Conservation (phyloP, 2,113 vertebrate species). For the Himantopus leucocephalus region DNA sequence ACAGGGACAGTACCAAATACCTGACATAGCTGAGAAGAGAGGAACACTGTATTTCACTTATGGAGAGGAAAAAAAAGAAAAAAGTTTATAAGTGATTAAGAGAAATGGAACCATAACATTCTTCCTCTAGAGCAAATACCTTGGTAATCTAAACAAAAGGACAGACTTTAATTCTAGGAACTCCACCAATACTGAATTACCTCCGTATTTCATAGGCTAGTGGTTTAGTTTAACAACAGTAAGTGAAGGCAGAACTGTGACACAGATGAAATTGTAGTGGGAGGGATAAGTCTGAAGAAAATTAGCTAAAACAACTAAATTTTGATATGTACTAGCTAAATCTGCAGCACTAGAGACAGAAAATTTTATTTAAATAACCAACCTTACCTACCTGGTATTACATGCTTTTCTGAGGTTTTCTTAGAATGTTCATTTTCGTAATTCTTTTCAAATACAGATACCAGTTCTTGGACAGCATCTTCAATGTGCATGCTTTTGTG, state of each 20-base stretch:
- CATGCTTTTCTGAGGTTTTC: neutral
- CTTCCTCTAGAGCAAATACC: neutral
- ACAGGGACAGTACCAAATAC: neutral
- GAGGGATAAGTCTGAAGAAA: neutral
- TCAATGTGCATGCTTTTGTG: slow-evolving; percentile 76
- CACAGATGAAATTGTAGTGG: neutral
- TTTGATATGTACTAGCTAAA: neutral
- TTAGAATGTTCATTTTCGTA: slow-evolving; percentile 64
- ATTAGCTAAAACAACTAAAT: neutral
- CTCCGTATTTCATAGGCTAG: neutral
- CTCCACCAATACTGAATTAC: neutral
- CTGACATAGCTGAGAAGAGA: neutral
- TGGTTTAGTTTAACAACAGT: neutral
- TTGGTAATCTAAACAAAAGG: neutral
- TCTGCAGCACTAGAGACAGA: neutral
- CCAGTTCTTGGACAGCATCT: slow-evolving; percentile 77
- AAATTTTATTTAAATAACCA: neutral
- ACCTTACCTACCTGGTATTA: slow-evolving; percentile 50
- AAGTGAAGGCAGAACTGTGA: neutral
- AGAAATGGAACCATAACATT: neutral
- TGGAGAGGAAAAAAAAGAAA: no score
- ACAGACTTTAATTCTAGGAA: neutral
- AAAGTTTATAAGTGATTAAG: neutral
- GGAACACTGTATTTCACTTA: neutral
- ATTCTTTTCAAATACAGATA: slow-evolving; percentile 71